Conservation (phyloP, 2,888 invertebrate genomes). For the Lepidocyrtoides sp. region DNA sequence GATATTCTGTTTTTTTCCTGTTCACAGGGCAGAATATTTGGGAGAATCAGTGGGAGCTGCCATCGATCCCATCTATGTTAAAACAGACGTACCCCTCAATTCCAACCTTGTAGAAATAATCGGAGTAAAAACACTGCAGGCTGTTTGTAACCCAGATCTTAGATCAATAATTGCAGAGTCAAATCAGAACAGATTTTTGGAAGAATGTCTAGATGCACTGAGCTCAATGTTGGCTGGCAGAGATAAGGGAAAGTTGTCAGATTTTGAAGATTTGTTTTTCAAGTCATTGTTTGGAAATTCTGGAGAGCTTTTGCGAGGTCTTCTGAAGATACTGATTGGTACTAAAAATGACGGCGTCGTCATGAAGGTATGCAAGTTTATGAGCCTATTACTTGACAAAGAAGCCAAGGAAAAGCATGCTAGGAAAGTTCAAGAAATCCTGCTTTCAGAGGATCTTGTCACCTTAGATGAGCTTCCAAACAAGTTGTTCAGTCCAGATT, state of each 20-base stretch:
- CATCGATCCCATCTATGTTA: constrained; percentile 80
- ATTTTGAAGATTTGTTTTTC: constrained; percentile 78
- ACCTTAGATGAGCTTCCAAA: constrained; percentile 81
- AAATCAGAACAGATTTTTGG: constrained; percentile 80
- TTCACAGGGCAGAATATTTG: constrained; percentile 83
- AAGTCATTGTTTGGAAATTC: constrained; percentile 70
- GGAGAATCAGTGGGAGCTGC: constrained; percentile 82
- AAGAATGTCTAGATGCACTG: constrained; percentile 80
- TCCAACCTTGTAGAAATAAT: constrained; percentile 81
- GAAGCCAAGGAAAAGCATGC: constrained; percentile 79
- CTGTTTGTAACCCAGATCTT: constrained; percentile 79
- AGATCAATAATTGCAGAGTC: constrained; percentile 78
- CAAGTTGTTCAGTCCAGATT: constrained; percentile 80
- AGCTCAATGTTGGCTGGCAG: constrained; percentile 72
- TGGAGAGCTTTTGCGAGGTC: constrained; percentile 79
- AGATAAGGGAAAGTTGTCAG: constrained; percentile 72
- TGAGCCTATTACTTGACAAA: constrained; percentile 75
- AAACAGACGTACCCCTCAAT: constrained; percentile 82
- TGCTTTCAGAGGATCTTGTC: constrained; percentile 70
- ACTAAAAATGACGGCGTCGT: constrained; percentile 82
- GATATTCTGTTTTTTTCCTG: too few species aligned
- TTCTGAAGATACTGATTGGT: constrained; percentile 80
- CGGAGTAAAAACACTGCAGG: constrained; percentile 75
- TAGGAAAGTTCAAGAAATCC: constrained; percentile 71
- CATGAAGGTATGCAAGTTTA: constrained; percentile 81